Conservation (phyloP, 2,888 invertebrate species). For the Biston betularia region DNA sequence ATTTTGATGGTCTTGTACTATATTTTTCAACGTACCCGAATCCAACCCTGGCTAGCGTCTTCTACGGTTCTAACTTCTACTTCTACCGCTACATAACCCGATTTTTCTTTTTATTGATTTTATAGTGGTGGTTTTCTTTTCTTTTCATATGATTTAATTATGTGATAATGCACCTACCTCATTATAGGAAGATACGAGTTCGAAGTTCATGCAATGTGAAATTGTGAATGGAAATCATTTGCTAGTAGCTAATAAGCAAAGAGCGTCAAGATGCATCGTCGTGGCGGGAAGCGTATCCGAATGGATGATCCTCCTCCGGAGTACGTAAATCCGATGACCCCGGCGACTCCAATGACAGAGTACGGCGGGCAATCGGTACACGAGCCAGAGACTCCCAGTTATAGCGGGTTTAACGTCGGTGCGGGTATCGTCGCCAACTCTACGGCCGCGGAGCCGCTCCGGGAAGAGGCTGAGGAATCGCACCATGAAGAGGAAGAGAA, state of each 20-base stretch:
- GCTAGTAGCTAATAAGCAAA: background rate
- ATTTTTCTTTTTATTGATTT: no score
- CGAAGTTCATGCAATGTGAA: background rate
- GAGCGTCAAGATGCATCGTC: constrained; percentile 89
- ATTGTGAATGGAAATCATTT: background rate
- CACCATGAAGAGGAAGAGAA: constrained; percentile 71
- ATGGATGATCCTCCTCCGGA: constrained; percentile 97
- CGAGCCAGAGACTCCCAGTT: constrained; percentile 82
- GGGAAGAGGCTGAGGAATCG: constrained; percentile 72
- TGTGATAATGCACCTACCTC: background rate
- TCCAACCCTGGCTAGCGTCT: no score
- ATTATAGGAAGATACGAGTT: background rate
- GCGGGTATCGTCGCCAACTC: constrained; percentile 69
- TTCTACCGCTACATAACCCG: no score
- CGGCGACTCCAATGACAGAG: constrained; percentile 84
- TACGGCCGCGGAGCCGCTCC: constrained; percentile 65
- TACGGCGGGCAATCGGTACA: constrained; percentile 82
- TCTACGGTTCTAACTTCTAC: no score
- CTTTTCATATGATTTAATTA: background rate
- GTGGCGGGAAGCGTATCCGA: constrained; percentile 95
- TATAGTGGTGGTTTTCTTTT: constrained; percentile 42
- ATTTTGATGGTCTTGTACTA: no score
- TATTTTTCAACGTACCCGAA: no score
- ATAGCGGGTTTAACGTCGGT: constrained; percentile 72
- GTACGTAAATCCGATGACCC: constrained; percentile 90